Base-by-base conservation (phyloP, 2,888 invertebrate genomes). In the Anaspis maculata region DNA sequence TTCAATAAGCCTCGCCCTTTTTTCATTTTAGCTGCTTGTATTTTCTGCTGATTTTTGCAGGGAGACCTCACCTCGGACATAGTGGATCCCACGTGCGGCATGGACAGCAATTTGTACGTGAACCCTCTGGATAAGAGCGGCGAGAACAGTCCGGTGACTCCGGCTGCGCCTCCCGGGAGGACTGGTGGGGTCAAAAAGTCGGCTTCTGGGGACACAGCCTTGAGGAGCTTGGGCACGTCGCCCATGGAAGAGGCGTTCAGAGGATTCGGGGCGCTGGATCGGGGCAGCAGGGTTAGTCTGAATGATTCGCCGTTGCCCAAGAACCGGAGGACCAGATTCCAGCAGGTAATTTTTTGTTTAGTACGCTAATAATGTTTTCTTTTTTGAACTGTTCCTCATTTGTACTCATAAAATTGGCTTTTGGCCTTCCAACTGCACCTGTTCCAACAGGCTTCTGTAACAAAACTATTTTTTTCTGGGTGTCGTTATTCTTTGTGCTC, bases 301-400 rank as follows among this genome's bases (percentile, higher is more conserved):
- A 77, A 77, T 57, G 81, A 80, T 54, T 70, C 76, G 30, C 72
- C 75, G 43, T 64, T 76, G 67, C 85, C 86, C 57, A 87, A 85
- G 66, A 86, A 86, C 67, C 77, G 87, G 57, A 86, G 86, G 70
- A 85, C 86, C 48, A 78, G 88, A 52, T 85, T 88, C 66, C 86
- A 85, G 67, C 85, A 87, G 75, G 82, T 80, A 63, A 66, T 24
- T 25, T 10, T 6, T 5, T 6, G 4, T 25, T 25, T 25, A n/a
- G n/a, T n/a, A n/a, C 6, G 21, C 21, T 9, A 21, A n/a, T n/a
- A n/a, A 16, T 11, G 21, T 10, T 30, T 30, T 13, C 22, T 11
- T 30, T 12, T 22, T 22, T 23, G 15, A 28, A 11, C 11, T 15
- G 12, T 12, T 35, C n/a, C n/a, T n/a, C n/a, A n/a, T n/a, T n/a